Base-by-base conservation (phyloP, 2,797 vertebrate species). In the Argyrosomus regius region DNA sequence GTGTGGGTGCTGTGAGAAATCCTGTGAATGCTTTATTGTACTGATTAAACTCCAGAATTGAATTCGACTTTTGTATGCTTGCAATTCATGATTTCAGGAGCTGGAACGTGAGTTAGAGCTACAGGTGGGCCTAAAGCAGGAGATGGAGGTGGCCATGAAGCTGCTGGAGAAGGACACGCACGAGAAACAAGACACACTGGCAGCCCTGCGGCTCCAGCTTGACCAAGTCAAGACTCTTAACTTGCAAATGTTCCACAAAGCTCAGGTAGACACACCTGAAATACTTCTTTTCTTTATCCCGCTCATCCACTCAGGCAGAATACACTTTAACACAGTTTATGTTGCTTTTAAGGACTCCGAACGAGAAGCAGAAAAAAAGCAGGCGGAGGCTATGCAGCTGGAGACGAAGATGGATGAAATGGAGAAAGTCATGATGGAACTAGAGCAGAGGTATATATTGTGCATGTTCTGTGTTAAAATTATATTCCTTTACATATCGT, bases 91-190 rank as follows among this genome's bases (percentile, higher is more conserved):
- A 20, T 41, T 22, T 65, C 89, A 99, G 98, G 98, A 99, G 91
- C 87, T 99, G 87, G 97, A 99, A 82, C 97, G 95, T 58, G 98
- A 99, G 90, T 67, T 99, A 89, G 97, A 99, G 87, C 93, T 99
- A 62, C 98, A 99, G 89, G 94, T 97, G 73, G 96, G 96, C 28
- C 93, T 99, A 92, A 99, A 99, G 94, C 96, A 97, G 28, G 98
- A 99, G 94, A 99, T 99, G 96, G 98, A 99, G 91, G 96, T 98
- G 82, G 98, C 98, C 81, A 99, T 99, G 98, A 98, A 97, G 87
- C 93, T 99, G 41, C 92, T 99, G 74, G 98, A 99, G 92, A 99
- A 99, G 89, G 98, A 99, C 92, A 98, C 97, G 0, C 97, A 99
- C 0, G 98, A 99, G 88, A 99, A 99, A 71, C 97, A 99, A 82